Evolutionary conservation across 2,888 invertebrate genomes (phyloP).

Genomic region (Meloe dianella): DNA sequence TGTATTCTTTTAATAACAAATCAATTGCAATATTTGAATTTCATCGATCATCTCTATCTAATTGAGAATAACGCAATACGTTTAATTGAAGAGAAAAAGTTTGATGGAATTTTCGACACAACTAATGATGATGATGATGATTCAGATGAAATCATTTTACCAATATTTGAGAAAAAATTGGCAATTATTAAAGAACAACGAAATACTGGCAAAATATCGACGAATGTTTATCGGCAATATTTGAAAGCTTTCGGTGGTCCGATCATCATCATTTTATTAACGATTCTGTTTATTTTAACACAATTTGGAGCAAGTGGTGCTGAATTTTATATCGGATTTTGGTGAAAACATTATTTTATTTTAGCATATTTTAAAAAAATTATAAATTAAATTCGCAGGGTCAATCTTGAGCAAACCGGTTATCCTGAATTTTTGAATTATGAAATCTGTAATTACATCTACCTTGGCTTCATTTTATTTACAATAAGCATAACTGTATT

Average conservation of each 20-base stretch:
- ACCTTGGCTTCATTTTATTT: conserved; percentile 35
- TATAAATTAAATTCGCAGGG: conserved; percentile 42
- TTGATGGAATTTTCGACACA: conserved; percentile 6
- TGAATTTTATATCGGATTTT: conserved; percentile 79
- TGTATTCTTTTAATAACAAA: conserved; percentile 77
- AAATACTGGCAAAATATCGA: conserved; percentile 62
- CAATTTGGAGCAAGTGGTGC: conserved; percentile 75
- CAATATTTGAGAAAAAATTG: conserved; percentile 37
- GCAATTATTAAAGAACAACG: conserved; percentile 63
- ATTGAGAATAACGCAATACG: conserved; percentile 58
- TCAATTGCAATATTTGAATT: conserved; percentile 69
- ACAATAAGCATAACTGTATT: conserved; percentile 49
- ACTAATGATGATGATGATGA: conserved; percentile 10
- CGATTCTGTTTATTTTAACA: conserved; percentile 67
- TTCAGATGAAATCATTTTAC: conserved; percentile 30
- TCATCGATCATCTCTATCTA: conserved; percentile 63
- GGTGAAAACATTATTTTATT: conserved; percentile 59
- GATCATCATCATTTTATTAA: conserved; percentile 56
- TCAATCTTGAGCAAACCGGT: conserved; percentile 43
- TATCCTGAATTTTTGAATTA: conserved; percentile 28
- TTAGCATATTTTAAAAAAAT: neutral
- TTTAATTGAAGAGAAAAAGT: conserved; percentile 5
- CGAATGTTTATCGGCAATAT: conserved; percentile 68
- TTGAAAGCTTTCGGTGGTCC: conserved; percentile 73
- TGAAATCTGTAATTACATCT: conserved; percentile 55